Base-by-base conservation (phyloP, 2,888 invertebrate genomes). In the Lepeophtheirus nordmannii region DNA sequence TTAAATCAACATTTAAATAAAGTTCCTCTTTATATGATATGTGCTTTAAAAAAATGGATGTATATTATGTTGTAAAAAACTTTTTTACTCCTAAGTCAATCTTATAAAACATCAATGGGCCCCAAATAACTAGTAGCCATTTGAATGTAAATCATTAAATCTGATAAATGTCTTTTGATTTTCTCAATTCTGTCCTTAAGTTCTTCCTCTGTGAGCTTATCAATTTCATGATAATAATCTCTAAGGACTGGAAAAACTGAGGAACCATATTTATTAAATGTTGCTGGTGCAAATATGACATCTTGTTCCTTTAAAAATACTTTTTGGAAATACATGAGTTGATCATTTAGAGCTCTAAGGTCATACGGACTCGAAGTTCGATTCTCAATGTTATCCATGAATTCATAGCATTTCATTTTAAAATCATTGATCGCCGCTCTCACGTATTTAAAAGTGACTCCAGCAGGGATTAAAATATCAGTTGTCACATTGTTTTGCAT, bases 301-400 rank as follows among this genome's bases (percentile, higher is more conserved):
- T 65, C 67, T 68, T 68, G 68, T 12, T 53, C 39, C 1, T 40
- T 17, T 9, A 68, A 30, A 63, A 69, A 69, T n/a, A 67, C 61
- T 41, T 67, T 66, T 41, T 69, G 69, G 11, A 69, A 22, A 14
- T 68, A 65, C 69, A 69, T 69, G 40, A 69, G 46, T 57, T 68
- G 69, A 56, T 69, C 69, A 58, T 69, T 69, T 57, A 68, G 39
- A 0, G 67, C 41, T 12, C 69, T 64, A 0, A 68, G 39, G 11
- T 53, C 62, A 11, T 65, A 40, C 10, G 68, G 68, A 40, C 11
- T 8, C n/a, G 38, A 40, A n/a, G 20, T 40, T 17, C 39, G 12
- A 10, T 7, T 40, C 12, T 40, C 17, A 10, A 62, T 20, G 10
- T 23, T n/a, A 40, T 1, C 39, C 17, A 38, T 17, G 9, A 62